Conservation (phyloP, 2,113 vertebrate species). For the Bungarus multicinctus region DNA sequence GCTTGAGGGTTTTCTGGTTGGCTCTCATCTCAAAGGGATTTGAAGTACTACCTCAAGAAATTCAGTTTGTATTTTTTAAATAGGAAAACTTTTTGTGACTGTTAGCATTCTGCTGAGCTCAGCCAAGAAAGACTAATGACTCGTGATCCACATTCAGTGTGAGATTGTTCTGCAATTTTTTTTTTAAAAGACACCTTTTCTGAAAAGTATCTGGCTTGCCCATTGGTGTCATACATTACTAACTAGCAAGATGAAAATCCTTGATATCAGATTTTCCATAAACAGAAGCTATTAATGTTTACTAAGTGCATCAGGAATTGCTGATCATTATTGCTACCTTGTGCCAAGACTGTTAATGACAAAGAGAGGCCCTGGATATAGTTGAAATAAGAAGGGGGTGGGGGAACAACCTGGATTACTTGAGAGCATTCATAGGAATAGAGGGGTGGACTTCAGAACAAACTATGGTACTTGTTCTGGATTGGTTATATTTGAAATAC, state of each 20-base stretch:
- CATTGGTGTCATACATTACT: neutral
- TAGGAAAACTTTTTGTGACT: neutral
- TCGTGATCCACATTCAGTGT: neutral
- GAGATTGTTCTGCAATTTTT: neutral
- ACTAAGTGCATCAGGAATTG: neutral
- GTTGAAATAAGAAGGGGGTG: neutral
- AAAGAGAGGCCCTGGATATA: neutral
- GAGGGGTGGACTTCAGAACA: neutral
- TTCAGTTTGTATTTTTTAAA: neutral
- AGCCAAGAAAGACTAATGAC: neutral
- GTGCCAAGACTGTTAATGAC: neutral
- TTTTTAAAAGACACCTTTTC: neutral
- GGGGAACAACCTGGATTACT: accelerated
- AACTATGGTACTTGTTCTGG: too few relatives aligned
- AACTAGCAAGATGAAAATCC: neutral
- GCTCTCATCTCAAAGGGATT: neutral
- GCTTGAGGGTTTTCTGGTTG: neutral
- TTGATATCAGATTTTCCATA: neutral
- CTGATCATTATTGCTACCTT: neutral
- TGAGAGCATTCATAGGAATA: neutral
- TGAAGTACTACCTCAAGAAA: neutral
- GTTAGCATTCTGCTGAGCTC: neutral
- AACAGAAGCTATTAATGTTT: neutral
- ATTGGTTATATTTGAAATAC: too few relatives aligned
- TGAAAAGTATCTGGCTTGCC: neutral